phyloP scores from a whole-genome alignment of 2,113 vertebrate genomes.

The Sinocyclocheilus anshuiensis region DNA sequence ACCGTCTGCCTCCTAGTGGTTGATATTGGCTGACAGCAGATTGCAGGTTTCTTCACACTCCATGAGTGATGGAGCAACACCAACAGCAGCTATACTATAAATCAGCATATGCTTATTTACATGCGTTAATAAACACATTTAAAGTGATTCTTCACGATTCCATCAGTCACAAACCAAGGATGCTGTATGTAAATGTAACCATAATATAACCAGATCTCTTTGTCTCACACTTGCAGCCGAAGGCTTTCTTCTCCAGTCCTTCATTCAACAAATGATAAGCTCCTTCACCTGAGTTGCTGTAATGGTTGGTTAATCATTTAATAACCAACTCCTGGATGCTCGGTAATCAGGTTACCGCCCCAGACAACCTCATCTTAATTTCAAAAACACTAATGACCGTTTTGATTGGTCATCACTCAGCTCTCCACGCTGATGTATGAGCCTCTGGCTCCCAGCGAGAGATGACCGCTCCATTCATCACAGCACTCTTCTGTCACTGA shows the following conservation, averaged over 20 bases:
- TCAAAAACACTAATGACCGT: conserved; percentile 85
- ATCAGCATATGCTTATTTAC: background rate
- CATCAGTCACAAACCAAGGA: background rate
- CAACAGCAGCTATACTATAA: background rate
- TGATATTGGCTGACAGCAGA: background rate
- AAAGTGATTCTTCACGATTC: background rate
- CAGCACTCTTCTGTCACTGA: conserved; percentile 38
- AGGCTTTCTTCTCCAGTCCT: conserved; percentile 56
- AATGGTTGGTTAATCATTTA: conserved; percentile 78
- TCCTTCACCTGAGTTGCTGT: conserved; percentile 60
- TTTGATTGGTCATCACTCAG: conserved; percentile 88
- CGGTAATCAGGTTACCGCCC: conserved; percentile 81
- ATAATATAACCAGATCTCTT: conserved; percentile 18
- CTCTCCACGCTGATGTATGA: conserved; percentile 84
- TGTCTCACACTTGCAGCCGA: conserved; percentile 35
- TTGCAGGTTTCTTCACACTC: background rate
- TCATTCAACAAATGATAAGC: conserved; percentile 63
- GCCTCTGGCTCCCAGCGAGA: conserved; percentile 75
- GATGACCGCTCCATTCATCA: conserved; percentile 90
- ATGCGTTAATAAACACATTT: background rate
- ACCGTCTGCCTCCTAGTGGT: conserved; percentile 20
- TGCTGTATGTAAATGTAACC: conserved; percentile 43
- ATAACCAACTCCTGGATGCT: conserved; percentile 79
- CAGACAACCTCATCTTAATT: conserved; percentile 81
- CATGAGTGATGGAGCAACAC: background rate